Base-by-base conservation (phyloP, 2,888 invertebrate species). In the Erebia palarica region DNA sequence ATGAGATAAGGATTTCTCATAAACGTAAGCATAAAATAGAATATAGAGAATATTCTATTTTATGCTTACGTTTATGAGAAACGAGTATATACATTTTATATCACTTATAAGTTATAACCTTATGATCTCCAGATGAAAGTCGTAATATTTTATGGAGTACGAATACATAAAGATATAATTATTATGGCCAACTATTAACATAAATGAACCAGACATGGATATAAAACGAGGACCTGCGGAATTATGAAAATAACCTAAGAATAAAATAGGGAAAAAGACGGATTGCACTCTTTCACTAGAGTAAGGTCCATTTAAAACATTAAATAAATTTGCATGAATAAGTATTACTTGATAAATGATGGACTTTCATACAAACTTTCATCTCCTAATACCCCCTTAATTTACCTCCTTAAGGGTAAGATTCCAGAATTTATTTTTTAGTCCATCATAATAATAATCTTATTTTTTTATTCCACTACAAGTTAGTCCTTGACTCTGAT, bases 111-210 rank as follows among this genome's bases (percentile, higher is more conserved):
- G 8, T 36, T 36, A 47, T 47, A 47, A 13, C 47, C 47, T 10
- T 10, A 47, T 47, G 13, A 63, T 21, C 49, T 21, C 13, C 21
- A 63, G 47, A 63, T 63, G 47, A 63, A 49, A 9, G 63, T 21
- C 63, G 21, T 49, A 49, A 63, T 18, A 14, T 49, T 63, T 49
- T 63, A 49, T 49, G 1, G 63, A 21, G 63, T 49, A 63, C 21
- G 47, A 63, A 63, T 21, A 63, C 63, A 63, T 63, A 49, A 63
- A 49, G 3, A 21, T 47, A 16, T 16, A 47, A 61, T 61, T 47
- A 61, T 63, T 14, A 63, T 27, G 49, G 49, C 7, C 13, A 13
- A 49, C 63, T 49, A 47, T 21, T 14, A 49, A 8, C 18, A 63
- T 21, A 13, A 7, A 21, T 21, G 18, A 49, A 49, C 9, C 47